Percentiles rank a stretch among this genome's conserved stretches.
Conservation (phyloP, 2,113 vertebrate species). For the Spermophilus dauricus region DNA sequence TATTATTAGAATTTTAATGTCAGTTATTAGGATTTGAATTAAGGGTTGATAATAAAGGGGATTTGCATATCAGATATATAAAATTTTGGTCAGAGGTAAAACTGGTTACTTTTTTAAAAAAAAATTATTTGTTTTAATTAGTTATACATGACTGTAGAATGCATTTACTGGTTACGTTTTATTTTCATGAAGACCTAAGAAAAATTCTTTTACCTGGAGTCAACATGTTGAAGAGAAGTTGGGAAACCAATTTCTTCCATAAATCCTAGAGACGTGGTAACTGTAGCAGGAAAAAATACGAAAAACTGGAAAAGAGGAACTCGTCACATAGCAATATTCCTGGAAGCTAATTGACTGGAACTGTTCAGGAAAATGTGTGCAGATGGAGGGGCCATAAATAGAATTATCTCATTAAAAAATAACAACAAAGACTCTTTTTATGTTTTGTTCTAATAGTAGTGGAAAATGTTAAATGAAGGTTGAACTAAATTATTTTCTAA, state of each 20-base stretch:
- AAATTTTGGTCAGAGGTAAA: neutral
- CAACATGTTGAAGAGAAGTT: neutral
- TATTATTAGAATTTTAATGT: slow-evolving; percentile 49
- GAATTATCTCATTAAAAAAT: slow-evolving; percentile 41
- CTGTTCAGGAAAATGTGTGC: slow-evolving; percentile 31
- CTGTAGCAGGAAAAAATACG: neutral
- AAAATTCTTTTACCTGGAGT: neutral
- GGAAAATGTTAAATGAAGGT: neutral
- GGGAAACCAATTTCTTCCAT: neutral
- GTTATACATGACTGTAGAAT: too few relatives aligned
- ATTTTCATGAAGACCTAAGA: neutral
- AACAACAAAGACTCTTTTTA: neutral
- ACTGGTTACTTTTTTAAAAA: neutral
- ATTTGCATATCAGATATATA: neutral
- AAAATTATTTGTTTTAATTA: too few relatives aligned
- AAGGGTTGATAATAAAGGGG: neutral
- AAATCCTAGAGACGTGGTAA: neutral
- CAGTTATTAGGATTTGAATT: slow-evolving; percentile 27
- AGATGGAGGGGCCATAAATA: slow-evolving; percentile 8
- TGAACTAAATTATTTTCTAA: neutral
- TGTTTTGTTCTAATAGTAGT: neutral
- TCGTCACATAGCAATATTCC: neutral
- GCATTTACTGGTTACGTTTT: neutral
- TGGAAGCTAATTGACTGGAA: neutral
- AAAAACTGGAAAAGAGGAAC: neutral